Percentiles rank a stretch among this genome's conserved stretches.
Evolutionary conservation across 37 sponge, comb jelly and placozoan species (phyloP).

Genomic region (Amphimedon queenslandica): DNA sequence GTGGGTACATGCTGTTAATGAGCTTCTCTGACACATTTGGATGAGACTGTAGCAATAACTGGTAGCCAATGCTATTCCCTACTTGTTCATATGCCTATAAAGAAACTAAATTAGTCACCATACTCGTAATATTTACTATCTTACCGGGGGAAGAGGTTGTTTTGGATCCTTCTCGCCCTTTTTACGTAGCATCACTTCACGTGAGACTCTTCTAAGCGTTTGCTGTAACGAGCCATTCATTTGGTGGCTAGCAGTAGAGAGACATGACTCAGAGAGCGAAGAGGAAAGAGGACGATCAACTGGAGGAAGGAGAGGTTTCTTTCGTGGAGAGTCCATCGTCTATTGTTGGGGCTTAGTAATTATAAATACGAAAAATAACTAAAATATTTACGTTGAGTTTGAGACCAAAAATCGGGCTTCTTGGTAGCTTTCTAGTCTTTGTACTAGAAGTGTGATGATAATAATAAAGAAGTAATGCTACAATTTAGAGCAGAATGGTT

Average conservation of each 20-base stretch:
- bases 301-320: too few species aligned
- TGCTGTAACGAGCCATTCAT: background rate
- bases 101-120: background rate
- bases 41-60: conserved; percentile 46
- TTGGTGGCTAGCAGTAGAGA: background rate
- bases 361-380: too few species aligned
- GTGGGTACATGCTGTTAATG: conserved; percentile 41
- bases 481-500: too few species aligned
- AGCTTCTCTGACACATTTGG: conserved; percentile 10
- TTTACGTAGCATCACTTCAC: conserved; percentile 4
- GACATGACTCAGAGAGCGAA: background rate
- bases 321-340: too few species aligned
- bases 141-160: conserved; percentile 16
- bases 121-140: background rate
- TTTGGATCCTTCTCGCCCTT: background rate
- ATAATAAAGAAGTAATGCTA: too few species aligned
- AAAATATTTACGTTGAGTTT: too few species aligned
- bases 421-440: too few species aligned
- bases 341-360: too few species aligned
- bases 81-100: conserved; percentile 47
- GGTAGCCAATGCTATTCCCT: conserved; percentile 60
- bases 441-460: too few species aligned
- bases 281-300: background rate
- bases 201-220: background rate
- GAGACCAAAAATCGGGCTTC: too few species aligned